Conservation (phyloP, 2,888 invertebrate species). For the Xestia c-nigrum region DNA sequence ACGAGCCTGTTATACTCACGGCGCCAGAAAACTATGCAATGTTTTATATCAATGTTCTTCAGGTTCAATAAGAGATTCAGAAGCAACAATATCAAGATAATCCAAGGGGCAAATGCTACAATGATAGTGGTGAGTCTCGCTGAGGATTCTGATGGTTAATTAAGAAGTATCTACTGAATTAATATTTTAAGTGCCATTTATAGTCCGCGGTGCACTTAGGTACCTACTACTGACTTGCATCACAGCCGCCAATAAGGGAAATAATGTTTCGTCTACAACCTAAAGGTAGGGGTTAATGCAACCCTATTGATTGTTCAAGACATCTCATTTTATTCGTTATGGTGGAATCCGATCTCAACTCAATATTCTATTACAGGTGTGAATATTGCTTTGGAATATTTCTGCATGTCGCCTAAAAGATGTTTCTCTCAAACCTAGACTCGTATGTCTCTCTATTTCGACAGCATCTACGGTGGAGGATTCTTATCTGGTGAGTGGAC, state of each 20-base stretch:
- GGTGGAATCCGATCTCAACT: background rate
- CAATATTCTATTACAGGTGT: background rate
- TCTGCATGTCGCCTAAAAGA: background rate
- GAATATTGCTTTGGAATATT: background rate
- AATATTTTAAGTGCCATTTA: background rate
- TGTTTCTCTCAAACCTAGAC: background rate
- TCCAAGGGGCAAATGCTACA: background rate
- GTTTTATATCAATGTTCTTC: background rate
- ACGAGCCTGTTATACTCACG: background rate
- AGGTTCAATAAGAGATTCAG: background rate
- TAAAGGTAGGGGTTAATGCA: background rate
- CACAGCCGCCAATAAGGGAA: background rate
- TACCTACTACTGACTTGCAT: background rate
- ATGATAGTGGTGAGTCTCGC: background rate
- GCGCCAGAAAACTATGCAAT: background rate
- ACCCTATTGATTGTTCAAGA: background rate
- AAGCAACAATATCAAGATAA: background rate
- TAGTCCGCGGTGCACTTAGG: background rate
- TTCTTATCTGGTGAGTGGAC: background rate
- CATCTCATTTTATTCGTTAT: background rate
- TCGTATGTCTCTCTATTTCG: no score
- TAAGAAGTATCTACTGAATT: background rate
- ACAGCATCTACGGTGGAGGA: background rate
- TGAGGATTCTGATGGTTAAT: background rate
- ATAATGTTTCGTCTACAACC: background rate